Evolutionary conservation across 2,888 invertebrate species (phyloP).

Genomic region (Drosophila colorata): DNA sequence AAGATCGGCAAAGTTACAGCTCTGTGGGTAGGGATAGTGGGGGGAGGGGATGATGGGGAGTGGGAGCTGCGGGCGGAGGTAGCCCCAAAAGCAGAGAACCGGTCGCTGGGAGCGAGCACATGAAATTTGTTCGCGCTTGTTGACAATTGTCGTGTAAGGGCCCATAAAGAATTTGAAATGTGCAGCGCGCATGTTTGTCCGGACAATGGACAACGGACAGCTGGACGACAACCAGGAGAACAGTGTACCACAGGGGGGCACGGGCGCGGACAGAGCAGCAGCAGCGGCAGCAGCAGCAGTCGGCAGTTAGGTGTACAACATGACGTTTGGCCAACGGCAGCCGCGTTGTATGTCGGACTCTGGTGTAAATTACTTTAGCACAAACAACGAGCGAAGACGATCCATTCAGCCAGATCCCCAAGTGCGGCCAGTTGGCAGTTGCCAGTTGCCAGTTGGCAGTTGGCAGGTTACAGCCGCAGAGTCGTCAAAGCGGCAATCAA

Average conservation of each 20-base stretch:
- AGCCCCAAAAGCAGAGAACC: conserved; percentile 46
- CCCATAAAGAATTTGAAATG: conserved; percentile 72
- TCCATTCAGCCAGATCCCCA: conserved; percentile 36
- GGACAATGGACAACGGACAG: conserved; percentile 36
- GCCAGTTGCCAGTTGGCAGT: conserved; percentile 38
- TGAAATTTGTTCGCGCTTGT: conserved; percentile 78
- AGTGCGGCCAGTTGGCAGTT: conserved; percentile 47
- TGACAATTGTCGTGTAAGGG: conserved; percentile 78
- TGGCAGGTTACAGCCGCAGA: conserved; percentile 54
- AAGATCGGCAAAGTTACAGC: conserved; percentile 29
- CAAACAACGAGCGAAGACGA: conserved; percentile 43
- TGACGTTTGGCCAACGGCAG: conserved; percentile 64
- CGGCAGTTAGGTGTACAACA: conserved; percentile 53
- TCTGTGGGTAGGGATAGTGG: neutral
- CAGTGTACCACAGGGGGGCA: neutral
- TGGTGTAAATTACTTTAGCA: conserved; percentile 64
- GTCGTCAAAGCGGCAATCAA: conserved; percentile 82
- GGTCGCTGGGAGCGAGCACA: conserved; percentile 46
- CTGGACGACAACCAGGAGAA: neutral
- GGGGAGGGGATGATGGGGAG: neutral
- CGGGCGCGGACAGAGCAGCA: too few species aligned
- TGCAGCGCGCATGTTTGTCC: conserved; percentile 62
- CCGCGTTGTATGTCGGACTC: conserved; percentile 45
- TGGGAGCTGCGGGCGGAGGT: neutral
- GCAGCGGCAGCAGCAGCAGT: too few species aligned